Conservation (phyloP, 2,797 vertebrate species). For the Mus spretus region DNA sequence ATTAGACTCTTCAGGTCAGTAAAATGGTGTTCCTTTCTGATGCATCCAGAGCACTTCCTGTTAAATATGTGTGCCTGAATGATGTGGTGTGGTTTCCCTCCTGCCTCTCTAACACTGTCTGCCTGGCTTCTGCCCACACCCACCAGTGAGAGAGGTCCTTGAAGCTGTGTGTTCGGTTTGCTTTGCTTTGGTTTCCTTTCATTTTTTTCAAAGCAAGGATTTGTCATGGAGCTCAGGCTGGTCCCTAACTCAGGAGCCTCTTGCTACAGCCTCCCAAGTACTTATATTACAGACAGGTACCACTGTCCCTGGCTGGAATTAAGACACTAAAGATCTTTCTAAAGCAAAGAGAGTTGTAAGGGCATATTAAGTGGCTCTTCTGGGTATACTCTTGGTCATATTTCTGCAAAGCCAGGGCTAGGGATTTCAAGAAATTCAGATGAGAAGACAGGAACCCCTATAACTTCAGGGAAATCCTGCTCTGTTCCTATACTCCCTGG, state of each 20-base stretch:
- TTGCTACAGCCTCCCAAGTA: not conserved
- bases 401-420: not conserved
- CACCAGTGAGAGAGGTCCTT: not conserved
- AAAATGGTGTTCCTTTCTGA: not conserved
- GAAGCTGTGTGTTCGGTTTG: not conserved
- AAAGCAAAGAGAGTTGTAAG: not conserved
- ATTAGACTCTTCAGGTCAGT: not conserved
- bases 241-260: not conserved
- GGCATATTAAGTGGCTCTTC: not conserved
- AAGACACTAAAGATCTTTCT: conserved; percentile 29
- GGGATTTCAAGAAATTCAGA: not conserved
- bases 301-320: not conserved
- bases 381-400: not conserved
- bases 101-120: not conserved
- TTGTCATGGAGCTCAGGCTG: not conserved
- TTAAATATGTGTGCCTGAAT: not conserved
- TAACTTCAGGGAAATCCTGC: not conserved
- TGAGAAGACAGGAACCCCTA: not conserved
- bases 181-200: not conserved
- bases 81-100: not conserved
- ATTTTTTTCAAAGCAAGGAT: not conserved
- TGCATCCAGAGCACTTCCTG: not conserved
- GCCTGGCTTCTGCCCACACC: not conserved
- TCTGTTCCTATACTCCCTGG: not conserved
- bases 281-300: not conserved